These are phyloP conservation scores for Neelides sp. DNA, from an alignment of 1,140 invertebrate species.

Conservation along the genomic window DNA sequence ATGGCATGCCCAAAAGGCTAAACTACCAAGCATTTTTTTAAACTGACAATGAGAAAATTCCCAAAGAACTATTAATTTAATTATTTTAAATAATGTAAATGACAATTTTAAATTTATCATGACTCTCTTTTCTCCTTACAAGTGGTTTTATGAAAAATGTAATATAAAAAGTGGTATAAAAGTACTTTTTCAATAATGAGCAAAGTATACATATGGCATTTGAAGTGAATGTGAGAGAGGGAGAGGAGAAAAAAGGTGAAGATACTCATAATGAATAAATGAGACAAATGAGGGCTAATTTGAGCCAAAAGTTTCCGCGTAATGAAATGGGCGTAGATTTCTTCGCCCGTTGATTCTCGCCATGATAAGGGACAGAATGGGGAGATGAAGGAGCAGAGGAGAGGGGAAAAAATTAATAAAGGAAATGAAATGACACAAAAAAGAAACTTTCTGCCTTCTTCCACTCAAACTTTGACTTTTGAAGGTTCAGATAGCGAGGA, in stretches of 20 bases:
- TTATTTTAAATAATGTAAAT: not conserved
- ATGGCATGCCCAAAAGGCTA: no score
- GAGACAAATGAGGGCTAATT: conserved; percentile 31
- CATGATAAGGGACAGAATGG: not conserved
- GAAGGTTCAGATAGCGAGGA: no score
- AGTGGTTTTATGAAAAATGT: not conserved
- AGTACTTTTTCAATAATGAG: no score
- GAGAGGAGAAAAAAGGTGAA: conserved; percentile 15
- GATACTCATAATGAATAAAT: conserved; percentile 16
- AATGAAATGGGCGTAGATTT: conserved; percentile 24
- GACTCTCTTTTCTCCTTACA: not conserved
- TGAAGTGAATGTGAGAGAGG: no score
- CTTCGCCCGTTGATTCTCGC: conserved; percentile 22
- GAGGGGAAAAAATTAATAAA: conserved; percentile 16
- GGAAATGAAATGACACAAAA: conserved; percentile 20
- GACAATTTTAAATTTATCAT: not conserved
- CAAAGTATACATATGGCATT: no score
- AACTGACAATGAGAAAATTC: conserved; percentile 3
- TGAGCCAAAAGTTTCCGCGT: no score
- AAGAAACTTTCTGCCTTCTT: conserved; percentile 6
- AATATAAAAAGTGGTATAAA: no score
- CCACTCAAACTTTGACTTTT: no score
- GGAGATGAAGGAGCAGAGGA: conserved; percentile 3
- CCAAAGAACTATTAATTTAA: not conserved
- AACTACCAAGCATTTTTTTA: no score